Evolutionary conservation across 2,888 invertebrate species (phyloP).

Genomic region (Cephonodes hylas): DNA sequence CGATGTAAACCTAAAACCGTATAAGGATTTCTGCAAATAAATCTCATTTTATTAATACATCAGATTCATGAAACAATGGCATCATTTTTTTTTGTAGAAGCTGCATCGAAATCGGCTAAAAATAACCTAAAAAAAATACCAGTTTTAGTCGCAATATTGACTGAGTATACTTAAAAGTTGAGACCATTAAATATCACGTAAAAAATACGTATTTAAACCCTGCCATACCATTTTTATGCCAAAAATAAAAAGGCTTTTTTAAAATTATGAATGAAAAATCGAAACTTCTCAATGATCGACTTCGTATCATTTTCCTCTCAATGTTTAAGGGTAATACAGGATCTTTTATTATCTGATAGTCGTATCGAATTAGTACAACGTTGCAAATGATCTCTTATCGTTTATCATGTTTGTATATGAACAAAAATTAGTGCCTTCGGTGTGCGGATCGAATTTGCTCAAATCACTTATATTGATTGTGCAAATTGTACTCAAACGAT

Average conservation of each 20-base stretch:
- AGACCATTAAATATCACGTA: background rate
- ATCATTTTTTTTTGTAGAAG: no score
- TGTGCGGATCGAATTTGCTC: conserved; percentile 2
- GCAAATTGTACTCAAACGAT: conserved; percentile 16
- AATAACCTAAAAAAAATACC: no score
- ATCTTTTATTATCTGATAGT: conserved; percentile 7
- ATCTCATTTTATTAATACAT: no score
- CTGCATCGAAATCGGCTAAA: no score
- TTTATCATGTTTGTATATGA: conserved; percentile 34
- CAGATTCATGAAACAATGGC: no score
- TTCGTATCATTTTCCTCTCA: background rate
- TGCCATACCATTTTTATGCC: no score
- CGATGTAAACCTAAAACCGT: no score
- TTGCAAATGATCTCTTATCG: conserved; percentile 51
- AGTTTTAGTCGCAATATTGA: no score
- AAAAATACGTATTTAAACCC: background rate
- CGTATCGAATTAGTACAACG: conserved; percentile 40
- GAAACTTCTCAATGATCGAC: background rate
- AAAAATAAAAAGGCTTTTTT: no score
- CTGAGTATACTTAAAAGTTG: no score
- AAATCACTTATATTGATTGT: conserved; percentile 14
- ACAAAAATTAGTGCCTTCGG: conserved; percentile 13
- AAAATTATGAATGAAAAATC: no score
- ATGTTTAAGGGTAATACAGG: background rate
- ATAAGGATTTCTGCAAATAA: no score